Conservation (phyloP, 2,113 vertebrate genomes). For the Aythya baeri region DNA sequence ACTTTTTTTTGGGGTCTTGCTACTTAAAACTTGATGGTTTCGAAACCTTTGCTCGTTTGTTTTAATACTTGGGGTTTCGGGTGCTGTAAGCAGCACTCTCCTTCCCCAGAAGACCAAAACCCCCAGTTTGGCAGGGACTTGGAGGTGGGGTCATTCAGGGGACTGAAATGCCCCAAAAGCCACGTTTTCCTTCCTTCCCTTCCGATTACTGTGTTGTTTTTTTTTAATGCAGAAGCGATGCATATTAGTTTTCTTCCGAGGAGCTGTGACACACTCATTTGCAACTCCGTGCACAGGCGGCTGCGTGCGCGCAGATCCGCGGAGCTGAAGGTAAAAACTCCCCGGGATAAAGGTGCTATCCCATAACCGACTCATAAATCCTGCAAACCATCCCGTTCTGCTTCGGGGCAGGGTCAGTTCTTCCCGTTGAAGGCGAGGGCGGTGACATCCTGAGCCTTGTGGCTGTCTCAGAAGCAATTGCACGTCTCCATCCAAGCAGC, state of each 20-base stretch:
- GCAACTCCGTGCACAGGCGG: not conserved
- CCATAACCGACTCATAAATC: not conserved
- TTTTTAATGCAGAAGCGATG: not conserved
- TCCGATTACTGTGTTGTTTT: fast-evolving
- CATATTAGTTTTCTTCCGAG: fast-evolving
- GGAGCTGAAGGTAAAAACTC: not conserved
- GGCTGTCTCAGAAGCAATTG: not conserved
- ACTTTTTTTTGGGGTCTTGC: fast-evolving
- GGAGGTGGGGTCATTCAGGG: fast-evolving
- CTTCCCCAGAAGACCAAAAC: not conserved
- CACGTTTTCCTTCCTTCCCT: not conserved
- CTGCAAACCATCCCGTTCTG: not conserved
- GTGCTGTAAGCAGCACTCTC: not conserved
- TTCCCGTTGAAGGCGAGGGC: not conserved
- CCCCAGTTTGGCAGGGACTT: fast-evolving
- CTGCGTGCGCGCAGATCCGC: not conserved
- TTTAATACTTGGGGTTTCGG: not conserved
- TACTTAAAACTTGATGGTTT: fast-evolving
- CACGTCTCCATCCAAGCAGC: not conserved
- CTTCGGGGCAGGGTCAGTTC: not conserved
- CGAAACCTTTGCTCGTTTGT: not conserved
- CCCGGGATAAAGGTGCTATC: not conserved
- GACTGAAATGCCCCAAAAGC: not conserved
- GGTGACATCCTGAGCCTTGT: not conserved
- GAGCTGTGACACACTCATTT: fast-evolving